phyloP scores from a whole-genome alignment of 2,113 vertebrate species.

The Megaptera novaeangliae region DNA sequence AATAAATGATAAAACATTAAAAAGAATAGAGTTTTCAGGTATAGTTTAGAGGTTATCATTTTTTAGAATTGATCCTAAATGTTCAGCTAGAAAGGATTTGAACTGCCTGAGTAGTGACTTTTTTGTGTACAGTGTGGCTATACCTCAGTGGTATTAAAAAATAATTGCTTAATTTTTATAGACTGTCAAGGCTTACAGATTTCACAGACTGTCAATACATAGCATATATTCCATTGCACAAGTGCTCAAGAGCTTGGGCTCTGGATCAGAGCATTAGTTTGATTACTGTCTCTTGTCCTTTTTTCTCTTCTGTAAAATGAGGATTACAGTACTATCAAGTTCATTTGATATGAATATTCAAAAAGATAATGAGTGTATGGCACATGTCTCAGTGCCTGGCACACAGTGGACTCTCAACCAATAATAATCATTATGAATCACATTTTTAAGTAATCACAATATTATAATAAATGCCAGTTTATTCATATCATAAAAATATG shows the following conservation, averaged over 20 bases:
- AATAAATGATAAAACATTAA: slow-evolving; percentile 48
- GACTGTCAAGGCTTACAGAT: neutral
- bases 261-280: neutral
- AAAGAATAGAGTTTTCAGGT: slow-evolving; percentile 54
- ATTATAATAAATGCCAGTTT: slow-evolving; percentile 11
- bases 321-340: neutral
- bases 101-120: slow-evolving; percentile 61
- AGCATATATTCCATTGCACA: neutral
- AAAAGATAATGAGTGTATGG: neutral
- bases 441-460: neutral
- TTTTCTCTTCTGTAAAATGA: slow-evolving; percentile 1
- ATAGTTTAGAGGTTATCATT: slow-evolving; percentile 67
- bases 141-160: slow-evolving; percentile 34
- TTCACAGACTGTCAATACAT: neutral
- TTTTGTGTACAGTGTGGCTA: slow-evolving; percentile 27
- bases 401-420: neutral
- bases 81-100: slow-evolving; percentile 69
- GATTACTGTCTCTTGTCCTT: neutral
- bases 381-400: neutral
- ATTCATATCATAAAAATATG: neutral
- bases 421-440: neutral
- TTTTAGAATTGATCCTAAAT: slow-evolving; percentile 61
- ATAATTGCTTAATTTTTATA: slow-evolving; percentile 38
- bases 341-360: neutral
- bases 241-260: neutral